These are phyloP conservation scores for Tipula helvola DNA, from an alignment of 2,888 invertebrate genomes.

Conservation along the genomic window DNA sequence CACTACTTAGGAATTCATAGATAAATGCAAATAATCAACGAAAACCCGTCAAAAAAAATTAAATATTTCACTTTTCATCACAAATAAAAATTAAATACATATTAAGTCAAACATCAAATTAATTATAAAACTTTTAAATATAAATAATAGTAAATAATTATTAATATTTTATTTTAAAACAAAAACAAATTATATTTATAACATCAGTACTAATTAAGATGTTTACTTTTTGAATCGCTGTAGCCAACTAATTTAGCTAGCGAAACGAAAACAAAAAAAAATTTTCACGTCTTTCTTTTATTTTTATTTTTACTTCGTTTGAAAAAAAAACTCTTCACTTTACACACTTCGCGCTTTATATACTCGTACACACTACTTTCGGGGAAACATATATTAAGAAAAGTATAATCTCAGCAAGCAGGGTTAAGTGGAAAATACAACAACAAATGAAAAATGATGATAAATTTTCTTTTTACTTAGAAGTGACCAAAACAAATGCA, in stretches of 20 bases:
- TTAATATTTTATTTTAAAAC: background rate
- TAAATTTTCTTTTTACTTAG: background rate
- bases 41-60: background rate
- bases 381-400: background rate
- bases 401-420: background rate
- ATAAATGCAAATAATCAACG: background rate
- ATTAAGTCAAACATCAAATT: background rate
- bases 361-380: background rate
- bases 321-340: background rate
- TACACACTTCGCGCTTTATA: background rate
- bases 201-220: conserved; percentile 11
- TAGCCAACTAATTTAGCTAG: conserved; percentile 16
- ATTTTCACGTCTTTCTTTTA: background rate
- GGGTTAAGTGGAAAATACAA: background rate
- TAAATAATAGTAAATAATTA: background rate
- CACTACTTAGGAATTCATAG: background rate
- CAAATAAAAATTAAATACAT: background rate
- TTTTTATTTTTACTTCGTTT: background rate
- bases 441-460: background rate
- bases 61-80: background rate
- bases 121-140: background rate
- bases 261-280: background rate
- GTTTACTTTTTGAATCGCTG: conserved; percentile 19
- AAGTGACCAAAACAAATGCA: background rate
- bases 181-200: background rate